Evolutionary conservation across 2,888 invertebrate genomes (phyloP), one percentile per base, ranked within the genome.

Genomic region (Portevinia maculata): DNA sequence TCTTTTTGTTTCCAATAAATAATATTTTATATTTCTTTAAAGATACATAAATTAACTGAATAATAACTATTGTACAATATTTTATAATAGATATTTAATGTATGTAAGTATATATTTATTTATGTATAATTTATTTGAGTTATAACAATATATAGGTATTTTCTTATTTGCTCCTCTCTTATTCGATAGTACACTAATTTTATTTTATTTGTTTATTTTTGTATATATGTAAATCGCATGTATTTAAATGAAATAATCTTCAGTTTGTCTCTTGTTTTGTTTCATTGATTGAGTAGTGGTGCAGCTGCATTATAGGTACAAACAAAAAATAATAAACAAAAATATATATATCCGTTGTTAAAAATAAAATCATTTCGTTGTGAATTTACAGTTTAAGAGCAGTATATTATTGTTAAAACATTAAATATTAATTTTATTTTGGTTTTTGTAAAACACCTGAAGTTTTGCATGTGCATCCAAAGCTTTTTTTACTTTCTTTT

Each of bases 1-100:
- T 71, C 59, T 65, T 67, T 79, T 79, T 78, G 71, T 73, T 83
- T 78, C 78, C 83, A 83, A 83, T 83, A 83, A 83, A 83, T 83
- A 83, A 76, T 83, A 76, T 83, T 83, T 71, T 60, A 76, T 70
- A 65, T 79, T 79, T 59, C 37, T 79, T 59, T 79, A 76, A 81
- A 59, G 46, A 60, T 81, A 81, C 81, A 81, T 81, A 81, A 81
- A 81, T n/a, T 81, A 76, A 78, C 78, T 83, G 71, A 78, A 83
- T 78, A 76, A 75, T 67, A 83, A 78, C 71, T 83, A 83, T 78
- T 60, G 37, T 76, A 83, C 73, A 83, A 78, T 78, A 83, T 83
- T 39, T 79, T 65, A 67, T 83, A 71, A 53, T 76, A 74, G 59
- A 71, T 67, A 71, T 60, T 71, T 67, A 62, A 55, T 60, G 15